A percentile compares a stretch with the other conserved stretches of the same genome.
Conservation (phyloP, 2,113 vertebrate species). For the Aix galericulata region DNA sequence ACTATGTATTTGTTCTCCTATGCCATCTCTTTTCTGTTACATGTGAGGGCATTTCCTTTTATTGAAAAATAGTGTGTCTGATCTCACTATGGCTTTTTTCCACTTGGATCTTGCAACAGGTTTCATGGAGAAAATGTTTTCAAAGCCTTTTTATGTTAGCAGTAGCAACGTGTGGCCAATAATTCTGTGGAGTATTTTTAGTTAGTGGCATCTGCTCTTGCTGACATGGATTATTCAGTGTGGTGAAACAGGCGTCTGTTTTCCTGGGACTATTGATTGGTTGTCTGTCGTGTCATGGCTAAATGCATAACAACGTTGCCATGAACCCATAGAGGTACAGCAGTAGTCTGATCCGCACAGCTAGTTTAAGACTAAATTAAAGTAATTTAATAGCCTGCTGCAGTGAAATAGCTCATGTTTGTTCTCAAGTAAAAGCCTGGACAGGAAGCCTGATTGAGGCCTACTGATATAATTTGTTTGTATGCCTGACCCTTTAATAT, state of each 20-base stretch:
- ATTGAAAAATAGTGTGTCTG: background rate
- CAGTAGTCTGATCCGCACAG: background rate
- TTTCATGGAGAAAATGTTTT: background rate
- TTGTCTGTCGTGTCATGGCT: background rate
- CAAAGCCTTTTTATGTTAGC: background rate
- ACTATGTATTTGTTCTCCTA: background rate
- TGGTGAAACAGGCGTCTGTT: background rate
- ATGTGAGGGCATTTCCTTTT: background rate
- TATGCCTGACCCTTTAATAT: background rate
- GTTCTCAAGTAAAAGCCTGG: background rate
- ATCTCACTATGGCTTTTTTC: background rate
- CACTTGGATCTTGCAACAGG: background rate
- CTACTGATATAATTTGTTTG: background rate
- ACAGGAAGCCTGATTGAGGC: background rate
- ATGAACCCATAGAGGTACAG: background rate
- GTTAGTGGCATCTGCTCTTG: background rate
- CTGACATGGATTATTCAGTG: background rate
- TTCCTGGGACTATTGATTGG: background rate
- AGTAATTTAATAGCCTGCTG: too few relatives aligned
- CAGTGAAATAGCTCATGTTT: background rate
- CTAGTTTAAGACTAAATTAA: background rate
- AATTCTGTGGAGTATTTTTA: background rate
- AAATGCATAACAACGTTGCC: background rate
- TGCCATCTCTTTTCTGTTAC: background rate
- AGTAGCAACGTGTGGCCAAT: background rate